Conservation (phyloP, 2,113 vertebrate species). For the Numida meleagris region DNA sequence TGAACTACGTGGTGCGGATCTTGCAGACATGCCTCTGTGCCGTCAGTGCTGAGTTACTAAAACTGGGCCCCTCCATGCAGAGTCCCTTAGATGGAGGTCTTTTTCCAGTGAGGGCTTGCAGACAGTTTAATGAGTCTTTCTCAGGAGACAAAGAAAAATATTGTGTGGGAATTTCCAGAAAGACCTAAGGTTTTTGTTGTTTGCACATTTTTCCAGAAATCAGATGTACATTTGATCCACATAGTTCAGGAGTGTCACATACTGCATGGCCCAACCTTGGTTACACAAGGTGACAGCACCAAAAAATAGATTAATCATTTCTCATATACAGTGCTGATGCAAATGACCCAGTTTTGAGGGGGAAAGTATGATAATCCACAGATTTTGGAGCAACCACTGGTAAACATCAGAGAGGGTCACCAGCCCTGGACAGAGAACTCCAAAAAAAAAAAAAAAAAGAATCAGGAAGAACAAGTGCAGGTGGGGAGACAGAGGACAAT, state of each 20-base stretch:
- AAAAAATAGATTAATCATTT: not conserved
- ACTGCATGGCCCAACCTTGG: not conserved
- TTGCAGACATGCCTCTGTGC: not conserved
- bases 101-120: not conserved
- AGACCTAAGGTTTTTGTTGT: not conserved
- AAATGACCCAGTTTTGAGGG: not conserved
- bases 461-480: not conserved
- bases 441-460: not conserved
- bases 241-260: not conserved
- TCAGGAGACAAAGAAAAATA: not conserved
- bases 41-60: not conserved
- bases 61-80: not conserved
- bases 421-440: not conserved
- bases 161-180: not conserved
- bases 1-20: not conserved
- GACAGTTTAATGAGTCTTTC: not conserved
- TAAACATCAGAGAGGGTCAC: not conserved
- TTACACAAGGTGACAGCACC: not conserved
- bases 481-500: not conserved
- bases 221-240: not conserved
- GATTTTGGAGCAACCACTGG: not conserved
- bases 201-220: not conserved
- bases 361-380: not conserved
- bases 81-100: not conserved
- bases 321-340: not conserved